Base-by-base conservation (phyloP, 2,113 vertebrate genomes). In the Syngnathus scovelli region DNA sequence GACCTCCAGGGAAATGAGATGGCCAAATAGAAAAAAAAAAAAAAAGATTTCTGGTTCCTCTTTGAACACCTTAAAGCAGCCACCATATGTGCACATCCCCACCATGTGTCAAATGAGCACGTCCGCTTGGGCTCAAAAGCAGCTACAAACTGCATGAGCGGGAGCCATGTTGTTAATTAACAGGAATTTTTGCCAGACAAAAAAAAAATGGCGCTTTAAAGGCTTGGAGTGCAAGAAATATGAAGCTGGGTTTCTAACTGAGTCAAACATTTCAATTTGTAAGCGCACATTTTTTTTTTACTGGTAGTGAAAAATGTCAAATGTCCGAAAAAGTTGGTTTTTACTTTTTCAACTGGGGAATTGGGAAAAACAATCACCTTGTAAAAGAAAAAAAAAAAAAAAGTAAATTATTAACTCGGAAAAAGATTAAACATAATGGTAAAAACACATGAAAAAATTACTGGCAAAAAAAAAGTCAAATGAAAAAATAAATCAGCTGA, bases 1-100 rank as follows among this genome's bases (percentile, higher is more conserved):
- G 83, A 84, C 79, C 83, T 83, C 77, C 67, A 44, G 85, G 85
- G 87, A 58, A 85, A 70, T 66, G 75, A 79, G 79, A 85, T 68
- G 72, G 62, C 79, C 86, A 85, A 87, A 85, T 79, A 86, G 83
- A 84, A 54, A 55, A 54, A 54, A 46, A 46, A 49, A n/a, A n/a
- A n/a, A 18, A 51, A 51, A 15, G 3, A 1, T 7, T 58, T 58
- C 23, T 33, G 13, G 5, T 12, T 58, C 27, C 36, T 58, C 27
- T 18, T 58, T 58, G 55, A 58, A 58, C 55, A 36, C 27, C 55
- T 58, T 36, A 58, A 58, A 36, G 5, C 44, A 15, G 15, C 7
- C 23, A 36, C 55, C 55, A 16, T 58, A 58, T 36, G 55, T 58
- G 55, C 55, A 36, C 55, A 58, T 23, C 15, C n/a, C 21, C 8